Conservation (phyloP, 2,888 invertebrate genomes). For the Leptinotarsa haldemani region DNA sequence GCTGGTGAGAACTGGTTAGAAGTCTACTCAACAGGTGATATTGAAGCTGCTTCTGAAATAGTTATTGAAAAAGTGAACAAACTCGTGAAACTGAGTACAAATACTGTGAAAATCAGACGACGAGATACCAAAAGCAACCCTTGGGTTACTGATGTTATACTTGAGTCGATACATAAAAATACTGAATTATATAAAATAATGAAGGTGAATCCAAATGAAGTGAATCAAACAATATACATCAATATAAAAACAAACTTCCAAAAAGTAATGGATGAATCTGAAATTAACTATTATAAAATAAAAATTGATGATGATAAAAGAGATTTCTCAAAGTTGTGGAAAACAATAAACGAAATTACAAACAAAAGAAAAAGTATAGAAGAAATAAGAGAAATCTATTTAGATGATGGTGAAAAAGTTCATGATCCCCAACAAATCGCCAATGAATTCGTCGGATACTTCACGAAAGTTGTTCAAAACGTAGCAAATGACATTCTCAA, state of each 20-base stretch:
- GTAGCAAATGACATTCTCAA: too few relatives aligned
- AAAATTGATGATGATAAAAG: too few relatives aligned
- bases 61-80: too few relatives aligned
- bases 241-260: neutral
- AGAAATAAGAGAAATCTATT: too few relatives aligned
- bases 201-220: neutral
- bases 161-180: neutral
- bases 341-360: too few relatives aligned
- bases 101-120: neutral
- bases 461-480: too few relatives aligned
- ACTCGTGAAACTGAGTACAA: too few relatives aligned
- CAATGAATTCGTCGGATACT: too few relatives aligned
- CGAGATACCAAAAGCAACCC: neutral
- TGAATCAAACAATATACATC: neutral
- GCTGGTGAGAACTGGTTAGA: neutral
- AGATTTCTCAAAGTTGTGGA: too few relatives aligned
- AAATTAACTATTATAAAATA: neutral
- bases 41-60: neutral
- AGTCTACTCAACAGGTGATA: neutral
- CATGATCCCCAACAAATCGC: too few relatives aligned
- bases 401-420: too few relatives aligned
- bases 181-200: neutral
- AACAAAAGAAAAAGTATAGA: too few relatives aligned
- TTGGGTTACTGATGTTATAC: neutral
- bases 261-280: neutral